Evolutionary conservation across 2,888 invertebrate species (phyloP).

Genomic region (Argyresthia goedartella): DNA sequence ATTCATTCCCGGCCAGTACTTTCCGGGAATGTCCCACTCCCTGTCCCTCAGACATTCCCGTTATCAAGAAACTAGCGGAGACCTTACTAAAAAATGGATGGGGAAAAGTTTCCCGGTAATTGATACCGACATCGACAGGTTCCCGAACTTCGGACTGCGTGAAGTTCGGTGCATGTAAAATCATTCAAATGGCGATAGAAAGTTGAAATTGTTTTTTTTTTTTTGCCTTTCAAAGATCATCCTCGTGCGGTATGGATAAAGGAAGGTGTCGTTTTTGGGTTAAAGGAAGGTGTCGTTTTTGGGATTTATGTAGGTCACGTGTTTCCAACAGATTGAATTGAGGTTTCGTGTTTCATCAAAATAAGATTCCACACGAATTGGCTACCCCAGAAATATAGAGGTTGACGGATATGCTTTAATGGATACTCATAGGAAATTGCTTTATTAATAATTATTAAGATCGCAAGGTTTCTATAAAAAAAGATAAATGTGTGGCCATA

Average conservation of each 20-base stretch:
- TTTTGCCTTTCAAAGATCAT: background rate
- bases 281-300: background rate
- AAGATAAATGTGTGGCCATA: too few relatives aligned
- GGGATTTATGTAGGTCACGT: background rate
- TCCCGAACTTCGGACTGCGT: background rate
- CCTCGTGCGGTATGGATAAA: too few relatives aligned
- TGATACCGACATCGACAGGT: slow-evolving; percentile 1
- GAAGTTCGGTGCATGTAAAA: background rate
- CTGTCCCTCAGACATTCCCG: background rate
- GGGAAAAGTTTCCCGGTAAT: background rate
- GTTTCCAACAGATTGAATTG: too few relatives aligned
- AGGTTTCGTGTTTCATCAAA: too few relatives aligned
- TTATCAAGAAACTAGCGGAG: background rate
- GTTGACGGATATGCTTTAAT: too few relatives aligned
- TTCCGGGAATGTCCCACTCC: background rate
- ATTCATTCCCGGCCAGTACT: slow-evolving; percentile 1
- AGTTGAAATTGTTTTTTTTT: background rate
- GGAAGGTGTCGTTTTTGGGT: background rate
- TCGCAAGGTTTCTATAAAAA: too few relatives aligned
- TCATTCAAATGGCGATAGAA: background rate
- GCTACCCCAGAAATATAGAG: too few relatives aligned
- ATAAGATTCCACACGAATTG: too few relatives aligned
- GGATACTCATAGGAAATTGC: too few relatives aligned
- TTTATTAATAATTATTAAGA: too few relatives aligned
- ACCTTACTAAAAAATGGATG: background rate